Base-by-base conservation (phyloP, 1,140 invertebrate species). In the Dreissena rostriformis region DNA sequence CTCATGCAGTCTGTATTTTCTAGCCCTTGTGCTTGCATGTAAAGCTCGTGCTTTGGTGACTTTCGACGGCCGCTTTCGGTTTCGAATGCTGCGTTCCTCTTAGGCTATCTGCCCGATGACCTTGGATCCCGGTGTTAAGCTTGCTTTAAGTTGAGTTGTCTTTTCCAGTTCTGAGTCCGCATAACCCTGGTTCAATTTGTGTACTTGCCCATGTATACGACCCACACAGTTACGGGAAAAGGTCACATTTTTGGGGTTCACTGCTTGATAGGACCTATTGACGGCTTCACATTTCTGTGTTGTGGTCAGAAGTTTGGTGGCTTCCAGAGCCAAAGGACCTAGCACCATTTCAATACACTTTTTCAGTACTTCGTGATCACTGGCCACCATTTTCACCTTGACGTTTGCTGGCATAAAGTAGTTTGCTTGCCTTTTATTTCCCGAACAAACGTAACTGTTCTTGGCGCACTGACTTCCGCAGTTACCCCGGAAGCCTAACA, bases 221-320 rank as follows among this genome's bases (percentile, higher is more conserved):
- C 55, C 71, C 10, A 39, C 55, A 22, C 71, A 82, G 71, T 82
- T 82, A 26, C 79, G 70, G 4, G 10, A 52, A 24, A 19, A 29
- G 10, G 79, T 82, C 8, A 82, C 26, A 17, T 4, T 65, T 29
- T 74, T 82, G 4, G 57, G 29, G 29, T 82, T 72, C 26, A 52
- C 57, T 12, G 55, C 17, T 26, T 74, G 70, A 1, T 63, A 70
- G 11, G 49, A 28, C n/a, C 70, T 52, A 66, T 82, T 82, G 22
- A 82, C 61, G 29, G 26, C 70, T 52, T 73, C 70, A 66, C 55
- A 65, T 29, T 82, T 82, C 26, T 73, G 79, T 22, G 79, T 82
- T 2, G 70, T 52, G 10, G 70, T 82, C 11, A 82, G 68, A 26
- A 74, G 53, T 24, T 55, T 49, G 19, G 53, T 66, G 2, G 29